These are phyloP conservation scores for Pseudomyrmex pallidus DNA, from an alignment of 1,140 invertebrate genomes.

Conservation along the genomic window DNA sequence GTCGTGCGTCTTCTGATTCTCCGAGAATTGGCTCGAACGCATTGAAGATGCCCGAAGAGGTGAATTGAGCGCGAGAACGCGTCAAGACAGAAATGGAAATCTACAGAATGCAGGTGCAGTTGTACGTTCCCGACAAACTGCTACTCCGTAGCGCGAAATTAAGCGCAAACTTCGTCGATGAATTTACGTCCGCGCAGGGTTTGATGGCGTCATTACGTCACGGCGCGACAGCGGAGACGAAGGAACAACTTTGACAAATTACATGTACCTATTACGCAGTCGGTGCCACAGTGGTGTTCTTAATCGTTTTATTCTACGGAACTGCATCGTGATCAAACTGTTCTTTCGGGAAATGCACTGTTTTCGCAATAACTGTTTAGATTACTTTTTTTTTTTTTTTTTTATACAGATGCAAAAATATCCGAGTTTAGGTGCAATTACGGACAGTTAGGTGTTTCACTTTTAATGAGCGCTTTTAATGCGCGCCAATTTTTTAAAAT, in stretches of 20 bases:
- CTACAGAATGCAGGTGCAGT: constrained; percentile 22
- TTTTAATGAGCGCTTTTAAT: background rate
- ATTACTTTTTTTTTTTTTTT: background rate
- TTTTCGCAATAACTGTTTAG: constrained; percentile 6
- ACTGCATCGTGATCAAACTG: background rate
- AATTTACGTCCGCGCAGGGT: constrained; percentile 58
- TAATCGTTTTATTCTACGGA: background rate
- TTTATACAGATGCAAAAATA: constrained; percentile 1
- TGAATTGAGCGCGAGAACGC: constrained; percentile 7
- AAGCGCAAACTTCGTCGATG: constrained; percentile 57
- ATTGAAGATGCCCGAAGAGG: background rate
- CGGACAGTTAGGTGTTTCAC: background rate
- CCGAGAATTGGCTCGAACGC: background rate
- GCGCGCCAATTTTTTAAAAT: background rate
- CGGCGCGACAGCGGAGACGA: constrained; percentile 45
- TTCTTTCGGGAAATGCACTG: too few relatives aligned
- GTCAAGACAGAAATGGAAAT: constrained; percentile 39
- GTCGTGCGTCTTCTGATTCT: background rate
- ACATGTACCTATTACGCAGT: constrained; percentile 43
- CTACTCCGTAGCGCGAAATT: constrained; percentile 36
- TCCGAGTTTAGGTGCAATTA: background rate
- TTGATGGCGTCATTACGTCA: constrained; percentile 42
- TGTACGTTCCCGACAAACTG: background rate
- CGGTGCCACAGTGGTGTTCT: background rate
- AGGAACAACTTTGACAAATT: constrained; percentile 60